Base-by-base conservation (phyloP, 2,888 invertebrate genomes). In the Rutpela maculata region DNA sequence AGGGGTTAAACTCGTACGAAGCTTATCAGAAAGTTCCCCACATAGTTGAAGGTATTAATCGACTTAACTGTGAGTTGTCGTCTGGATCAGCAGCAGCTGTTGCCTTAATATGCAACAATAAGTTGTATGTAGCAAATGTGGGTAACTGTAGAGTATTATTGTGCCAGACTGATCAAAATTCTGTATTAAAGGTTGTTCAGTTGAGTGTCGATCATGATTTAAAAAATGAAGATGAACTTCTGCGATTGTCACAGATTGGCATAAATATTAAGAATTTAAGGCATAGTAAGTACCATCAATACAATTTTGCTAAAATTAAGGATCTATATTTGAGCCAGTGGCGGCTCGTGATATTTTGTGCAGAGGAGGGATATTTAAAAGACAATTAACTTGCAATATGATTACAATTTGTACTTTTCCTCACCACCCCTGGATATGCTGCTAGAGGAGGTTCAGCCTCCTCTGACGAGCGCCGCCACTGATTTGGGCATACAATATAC, bases 101-200 rank as follows among this genome's bases (percentile, higher is more conserved):
- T 6, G 95, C 95, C 0, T 89, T 98, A 0, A 94, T 97, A 7
- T 93, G 94, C 81, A 93, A 94, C 75, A 93, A 94, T 79, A 95
- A 94, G 87, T 89, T 98, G 15, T 98, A 94, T 87, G 95, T 98
- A 0, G 96, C 97, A 0, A 98, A 98, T 89, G 95, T 97, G 7
- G 97, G 97, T 1, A 90, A 89, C 76, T 89, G 89, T 78, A 82
- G 97, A 81, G 97, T 96, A 0, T 88, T 97, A 19, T 90, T 98
- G 0, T 96, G 97, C 83, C 93, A 94, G 87, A 95, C 94, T 0
- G 97, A 96, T 86, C 91, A 92, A 38, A 95, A 95, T 87, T 93
- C 94, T 1, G 95, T 96, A 18, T 89, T 96, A 63, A 91, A 93
- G 86, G 96, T 97, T 0, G 92, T 94, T 3, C 97, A 97, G 88